These are phyloP conservation scores for Laodelphax striatellus DNA, from an alignment of 1,140 invertebrate species.

Conservation along the genomic window DNA sequence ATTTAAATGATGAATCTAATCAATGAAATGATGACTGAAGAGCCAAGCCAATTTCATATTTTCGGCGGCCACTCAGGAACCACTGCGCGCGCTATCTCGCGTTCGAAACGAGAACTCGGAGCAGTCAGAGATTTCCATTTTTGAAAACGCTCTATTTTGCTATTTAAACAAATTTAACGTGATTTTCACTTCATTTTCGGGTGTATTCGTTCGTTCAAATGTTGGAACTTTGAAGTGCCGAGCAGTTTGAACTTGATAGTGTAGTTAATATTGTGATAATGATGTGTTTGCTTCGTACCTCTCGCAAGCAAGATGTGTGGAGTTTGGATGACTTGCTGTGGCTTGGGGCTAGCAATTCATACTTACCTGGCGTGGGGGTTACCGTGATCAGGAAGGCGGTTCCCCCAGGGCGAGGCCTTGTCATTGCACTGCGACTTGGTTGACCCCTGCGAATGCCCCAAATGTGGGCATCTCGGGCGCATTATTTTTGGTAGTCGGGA, in stretches of 20 bases:
- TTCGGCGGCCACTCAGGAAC: neutral
- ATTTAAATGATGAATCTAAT: neutral
- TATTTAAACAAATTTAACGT: too few species aligned
- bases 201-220: too few species aligned
- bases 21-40: too few species aligned
- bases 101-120: too few species aligned
- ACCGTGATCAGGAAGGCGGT: conserved; percentile 51
- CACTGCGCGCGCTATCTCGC: too few species aligned
- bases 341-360: neutral
- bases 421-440: conserved; percentile 49
- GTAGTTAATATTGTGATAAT: neutral
- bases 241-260: neutral
- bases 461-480: conserved; percentile 44
- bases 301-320: neutral
- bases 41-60: conserved; percentile 6
- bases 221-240: too few species aligned
- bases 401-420: conserved; percentile 47
- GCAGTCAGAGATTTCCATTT: too few species aligned
- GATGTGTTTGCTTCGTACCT: neutral
- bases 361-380: conserved; percentile 49
- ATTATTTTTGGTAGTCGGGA: conserved; percentile 49
- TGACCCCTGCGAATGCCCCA: conserved; percentile 52
- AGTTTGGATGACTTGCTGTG: too few species aligned
- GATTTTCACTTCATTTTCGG: too few species aligned
- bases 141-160: too few species aligned